These are phyloP conservation scores for Anneissia japonica DNA, from an alignment of 35 echinoderm and acorn worm genomes.

Conservation along the genomic window DNA sequence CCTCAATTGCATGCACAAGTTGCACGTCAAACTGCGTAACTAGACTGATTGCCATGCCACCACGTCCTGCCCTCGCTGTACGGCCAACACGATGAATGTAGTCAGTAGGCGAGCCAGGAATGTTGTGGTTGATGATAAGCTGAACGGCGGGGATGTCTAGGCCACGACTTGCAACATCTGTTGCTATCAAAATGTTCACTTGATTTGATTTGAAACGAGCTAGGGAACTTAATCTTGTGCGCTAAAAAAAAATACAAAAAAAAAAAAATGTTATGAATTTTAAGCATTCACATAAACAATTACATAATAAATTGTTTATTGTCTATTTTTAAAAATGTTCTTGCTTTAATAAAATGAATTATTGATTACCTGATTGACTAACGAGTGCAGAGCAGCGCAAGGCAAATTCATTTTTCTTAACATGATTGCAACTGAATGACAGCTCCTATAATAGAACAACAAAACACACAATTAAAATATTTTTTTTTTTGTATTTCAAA, in stretches of 20 bases:
- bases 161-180: slow-evolving; percentile 89
- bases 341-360: too few species aligned
- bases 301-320: too few species aligned
- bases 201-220: slow-evolving; percentile 90
- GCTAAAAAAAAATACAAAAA: slow-evolving; percentile 20
- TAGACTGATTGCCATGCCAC: slow-evolving; percentile 91
- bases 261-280: too few species aligned
- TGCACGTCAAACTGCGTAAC: slow-evolving; percentile 99
- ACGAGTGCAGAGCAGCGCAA: slow-evolving; percentile 77
- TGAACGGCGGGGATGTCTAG: slow-evolving; percentile 88
- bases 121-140: slow-evolving; percentile 92
- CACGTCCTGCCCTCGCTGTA: slow-evolving; percentile 92
- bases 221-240: slow-evolving; percentile 64
- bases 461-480: too few species aligned
- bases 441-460: slow-evolving; percentile 68
- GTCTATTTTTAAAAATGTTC: too few species aligned
- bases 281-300: too few species aligned
- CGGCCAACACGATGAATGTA: slow-evolving; percentile 92
- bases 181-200: slow-evolving; percentile 70
- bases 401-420: slow-evolving; percentile 74
- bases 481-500: too few species aligned
- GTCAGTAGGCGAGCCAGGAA: slow-evolving; percentile 89
- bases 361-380: slow-evolving; percentile 90
- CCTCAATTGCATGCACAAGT: slow-evolving; percentile 72
- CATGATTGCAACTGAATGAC: slow-evolving; percentile 74